These are phyloP conservation scores for Caenorhabditis drosophilae DNA, from an alignment of 2,888 invertebrate species.

Conservation along the genomic window DNA sequence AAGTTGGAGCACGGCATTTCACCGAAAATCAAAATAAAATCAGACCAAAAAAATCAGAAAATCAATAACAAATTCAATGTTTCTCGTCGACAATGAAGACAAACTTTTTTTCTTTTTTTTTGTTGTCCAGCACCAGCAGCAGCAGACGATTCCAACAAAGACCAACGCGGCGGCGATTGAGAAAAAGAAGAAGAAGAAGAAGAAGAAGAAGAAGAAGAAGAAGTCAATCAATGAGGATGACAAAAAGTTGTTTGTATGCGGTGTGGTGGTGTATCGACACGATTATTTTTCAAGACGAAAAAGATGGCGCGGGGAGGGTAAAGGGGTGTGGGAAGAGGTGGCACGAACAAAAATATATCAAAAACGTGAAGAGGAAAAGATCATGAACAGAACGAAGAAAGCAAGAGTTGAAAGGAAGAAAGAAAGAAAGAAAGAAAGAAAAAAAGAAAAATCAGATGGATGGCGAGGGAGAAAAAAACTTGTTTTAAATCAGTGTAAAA, in stretches of 20 bases:
- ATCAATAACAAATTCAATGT: neutral
- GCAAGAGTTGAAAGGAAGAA: neutral
- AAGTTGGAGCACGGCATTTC: conserved; percentile 46
- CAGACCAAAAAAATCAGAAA: neutral
- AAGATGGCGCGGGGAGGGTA: no score
- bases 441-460: neutral
- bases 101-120: neutral
- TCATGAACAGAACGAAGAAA: conserved; percentile 4
- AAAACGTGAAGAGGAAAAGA: neutral
- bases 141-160: no score
- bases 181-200: no score
- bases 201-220: no score
- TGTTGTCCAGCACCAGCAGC: neutral
- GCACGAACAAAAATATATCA: neutral
- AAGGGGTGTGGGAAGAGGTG: no score
- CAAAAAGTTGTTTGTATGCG: no score
- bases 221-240: no score
- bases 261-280: no score
- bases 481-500: neutral
- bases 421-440: neutral
- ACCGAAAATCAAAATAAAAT: neutral
- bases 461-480: neutral
- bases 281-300: no score
- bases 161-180: no score
- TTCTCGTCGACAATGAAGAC: neutral